A percentile compares a stretch with the other conserved stretches of the same genome.
Evolutionary conservation across 2,888 invertebrate genomes (phyloP).

Genomic region (Byasa hedistus): DNA sequence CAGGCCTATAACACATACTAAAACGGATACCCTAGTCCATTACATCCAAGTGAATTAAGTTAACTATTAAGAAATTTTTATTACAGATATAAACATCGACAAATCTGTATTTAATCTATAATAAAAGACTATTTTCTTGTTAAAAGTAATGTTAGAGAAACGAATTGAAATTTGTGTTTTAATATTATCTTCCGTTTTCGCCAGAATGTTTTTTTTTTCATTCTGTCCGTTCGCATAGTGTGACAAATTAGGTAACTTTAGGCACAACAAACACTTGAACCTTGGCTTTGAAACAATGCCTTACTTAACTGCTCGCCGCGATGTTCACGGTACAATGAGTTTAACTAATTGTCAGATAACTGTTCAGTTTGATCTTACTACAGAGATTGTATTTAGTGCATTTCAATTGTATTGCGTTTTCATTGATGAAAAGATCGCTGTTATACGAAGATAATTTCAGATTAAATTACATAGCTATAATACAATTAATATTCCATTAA

Average conservation of each 20-base stretch:
- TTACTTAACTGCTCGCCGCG: conserved; percentile 29
- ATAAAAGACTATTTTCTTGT: too few relatives aligned
- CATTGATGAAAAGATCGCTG: not conserved
- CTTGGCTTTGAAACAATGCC: conserved; percentile 40
- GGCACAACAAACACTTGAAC: conserved; percentile 37
- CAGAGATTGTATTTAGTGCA: not conserved
- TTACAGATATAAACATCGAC: too few relatives aligned
- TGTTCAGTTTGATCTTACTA: not conserved
- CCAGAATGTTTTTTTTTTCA: conserved; percentile 20
- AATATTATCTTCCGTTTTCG: not conserved
- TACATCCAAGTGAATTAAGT: too few relatives aligned
- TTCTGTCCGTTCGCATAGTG: conserved; percentile 32
- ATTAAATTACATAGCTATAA: too few relatives aligned
- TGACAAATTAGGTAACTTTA: conserved; percentile 37
- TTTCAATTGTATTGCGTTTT: not conserved
- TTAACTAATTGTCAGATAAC: not conserved
- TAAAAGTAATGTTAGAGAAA: too few relatives aligned
- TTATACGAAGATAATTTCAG: not conserved
- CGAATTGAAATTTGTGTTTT: too few relatives aligned
- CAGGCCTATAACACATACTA: not conserved
- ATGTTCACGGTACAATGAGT: conserved; percentile 30
- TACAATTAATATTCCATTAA: too few relatives aligned
- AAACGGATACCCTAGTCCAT: not conserved
- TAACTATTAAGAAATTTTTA: too few relatives aligned
- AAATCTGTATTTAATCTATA: too few relatives aligned